These are phyloP conservation scores for Eulemur rufifrons DNA, from an alignment of 2,113 vertebrate species.

Conservation along the genomic window DNA sequence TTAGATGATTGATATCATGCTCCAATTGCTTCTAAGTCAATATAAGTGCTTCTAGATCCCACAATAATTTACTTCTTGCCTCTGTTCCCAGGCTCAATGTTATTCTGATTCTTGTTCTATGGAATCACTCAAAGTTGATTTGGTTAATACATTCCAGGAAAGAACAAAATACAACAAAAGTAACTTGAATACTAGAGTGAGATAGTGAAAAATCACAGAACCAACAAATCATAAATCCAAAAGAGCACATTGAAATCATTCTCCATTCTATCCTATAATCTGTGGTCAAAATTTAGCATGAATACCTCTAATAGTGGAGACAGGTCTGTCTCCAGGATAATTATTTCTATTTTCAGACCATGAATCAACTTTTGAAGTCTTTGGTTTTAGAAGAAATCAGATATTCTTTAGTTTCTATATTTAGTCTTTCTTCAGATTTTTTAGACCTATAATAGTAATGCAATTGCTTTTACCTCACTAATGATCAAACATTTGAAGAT, in stretches of 20 bases:
- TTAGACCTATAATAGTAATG: not conserved
- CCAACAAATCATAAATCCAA: not conserved
- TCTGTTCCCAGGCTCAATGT: not conserved
- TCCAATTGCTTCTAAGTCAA: not conserved
- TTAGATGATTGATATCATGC: not conserved
- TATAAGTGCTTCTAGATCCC: not conserved
- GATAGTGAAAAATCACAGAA: not conserved
- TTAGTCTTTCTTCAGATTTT: not conserved
- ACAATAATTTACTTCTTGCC: not conserved
- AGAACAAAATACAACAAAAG: not conserved
- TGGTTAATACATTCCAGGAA: not conserved
- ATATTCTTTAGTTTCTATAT: not conserved
- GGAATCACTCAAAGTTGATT: not conserved
- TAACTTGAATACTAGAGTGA: not conserved
- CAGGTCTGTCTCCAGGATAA: not conserved
- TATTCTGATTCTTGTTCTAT: not conserved
- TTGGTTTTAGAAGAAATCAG: not conserved
- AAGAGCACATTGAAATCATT: not conserved
- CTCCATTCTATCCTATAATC: not conserved
- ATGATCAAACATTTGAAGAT: not conserved
- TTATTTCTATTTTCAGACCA: not conserved
- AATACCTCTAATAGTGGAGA: not conserved
- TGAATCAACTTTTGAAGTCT: not conserved
- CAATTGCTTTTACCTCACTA: not conserved
- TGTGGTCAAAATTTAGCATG: not conserved